A percentile compares a stretch with the other conserved stretches of the same genome.
phyloP scores from a whole-genome alignment of 64 coral and sea anemone genomes.

The Porites lutea region DNA sequence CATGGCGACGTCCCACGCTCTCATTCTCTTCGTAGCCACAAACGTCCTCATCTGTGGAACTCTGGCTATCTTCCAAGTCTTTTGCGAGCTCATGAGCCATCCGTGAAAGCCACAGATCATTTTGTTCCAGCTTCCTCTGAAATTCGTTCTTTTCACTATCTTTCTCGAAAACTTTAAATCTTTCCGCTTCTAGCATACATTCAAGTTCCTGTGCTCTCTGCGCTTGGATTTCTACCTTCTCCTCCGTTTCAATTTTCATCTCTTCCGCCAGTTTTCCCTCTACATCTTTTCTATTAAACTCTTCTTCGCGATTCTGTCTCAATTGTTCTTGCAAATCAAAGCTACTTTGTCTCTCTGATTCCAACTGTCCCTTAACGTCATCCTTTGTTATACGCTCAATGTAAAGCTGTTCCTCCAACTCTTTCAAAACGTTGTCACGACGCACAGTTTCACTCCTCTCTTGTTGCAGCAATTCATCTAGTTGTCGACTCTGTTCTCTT shows the following conservation, averaged over 20 bases:
- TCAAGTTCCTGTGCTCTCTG: slow-evolving; percentile 33
- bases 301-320: background rate
- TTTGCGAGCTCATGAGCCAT: slow-evolving; percentile 52
- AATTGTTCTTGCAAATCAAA: slow-evolving; percentile 26
- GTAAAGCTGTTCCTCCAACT: slow-evolving; percentile 42
- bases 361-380: slow-evolving; percentile 27
- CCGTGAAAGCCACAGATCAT: slow-evolving; percentile 11
- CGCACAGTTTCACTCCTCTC: slow-evolving; percentile 47
- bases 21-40: background rate
- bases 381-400: slow-evolving; percentile 26
- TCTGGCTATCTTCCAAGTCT: slow-evolving; percentile 69
- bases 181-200: slow-evolving; percentile 36
- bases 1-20: background rate
- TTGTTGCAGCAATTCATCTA: slow-evolving; percentile 43
- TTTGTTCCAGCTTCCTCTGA: slow-evolving; percentile 22
- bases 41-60: slow-evolving; percentile 44
- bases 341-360: slow-evolving; percentile 30
- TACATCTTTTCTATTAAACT: slow-evolving; percentile 29
- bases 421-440: slow-evolving; percentile 57
- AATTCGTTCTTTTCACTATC: background rate
- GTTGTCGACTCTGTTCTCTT: slow-evolving; percentile 60
- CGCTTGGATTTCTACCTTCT: slow-evolving; percentile 34
- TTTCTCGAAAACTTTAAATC: slow-evolving; percentile 21
- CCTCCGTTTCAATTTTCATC: slow-evolving; percentile 32
- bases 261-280: slow-evolving; percentile 39